phyloP scores from a whole-genome alignment of 2,797 vertebrate species.

The Oreortyx pictus region DNA sequence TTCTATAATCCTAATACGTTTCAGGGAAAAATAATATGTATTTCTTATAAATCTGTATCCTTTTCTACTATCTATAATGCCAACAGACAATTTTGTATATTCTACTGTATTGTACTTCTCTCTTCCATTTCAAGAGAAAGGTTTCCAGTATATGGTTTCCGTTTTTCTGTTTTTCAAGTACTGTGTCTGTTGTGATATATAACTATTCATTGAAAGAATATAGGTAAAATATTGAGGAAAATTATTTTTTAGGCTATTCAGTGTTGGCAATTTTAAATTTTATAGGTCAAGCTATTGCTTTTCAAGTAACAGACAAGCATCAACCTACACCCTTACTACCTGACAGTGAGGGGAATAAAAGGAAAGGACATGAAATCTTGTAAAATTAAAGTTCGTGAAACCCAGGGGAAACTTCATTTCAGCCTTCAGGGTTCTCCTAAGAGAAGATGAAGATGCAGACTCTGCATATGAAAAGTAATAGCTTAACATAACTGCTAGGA shows the following conservation, averaged over 20 bases:
- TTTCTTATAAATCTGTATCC: background rate
- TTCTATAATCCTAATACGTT: background rate
- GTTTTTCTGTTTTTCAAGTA: background rate
- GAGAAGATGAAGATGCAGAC: background rate
- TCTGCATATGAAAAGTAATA: background rate
- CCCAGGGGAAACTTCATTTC: background rate
- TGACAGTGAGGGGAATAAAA: constrained; percentile 4
- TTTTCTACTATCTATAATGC: background rate
- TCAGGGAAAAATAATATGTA: background rate
- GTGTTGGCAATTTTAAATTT: constrained; percentile 25
- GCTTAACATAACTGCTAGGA: background rate
- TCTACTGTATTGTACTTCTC: background rate
- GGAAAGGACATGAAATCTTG: background rate
- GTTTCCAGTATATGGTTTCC: background rate
- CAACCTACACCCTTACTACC: background rate
- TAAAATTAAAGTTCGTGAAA: background rate
- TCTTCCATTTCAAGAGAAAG: background rate
- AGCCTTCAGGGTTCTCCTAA: background rate
- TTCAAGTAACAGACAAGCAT: constrained; percentile 9
- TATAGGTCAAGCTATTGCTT: constrained; percentile 31
- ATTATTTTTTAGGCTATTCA: background rate
- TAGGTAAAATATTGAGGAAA: background rate
- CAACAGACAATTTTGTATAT: background rate
- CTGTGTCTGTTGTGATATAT: background rate
- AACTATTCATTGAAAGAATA: background rate